Evolutionary conservation across 1,140 invertebrate genomes (phyloP).

Genomic region (Chymomyza costata): DNA sequence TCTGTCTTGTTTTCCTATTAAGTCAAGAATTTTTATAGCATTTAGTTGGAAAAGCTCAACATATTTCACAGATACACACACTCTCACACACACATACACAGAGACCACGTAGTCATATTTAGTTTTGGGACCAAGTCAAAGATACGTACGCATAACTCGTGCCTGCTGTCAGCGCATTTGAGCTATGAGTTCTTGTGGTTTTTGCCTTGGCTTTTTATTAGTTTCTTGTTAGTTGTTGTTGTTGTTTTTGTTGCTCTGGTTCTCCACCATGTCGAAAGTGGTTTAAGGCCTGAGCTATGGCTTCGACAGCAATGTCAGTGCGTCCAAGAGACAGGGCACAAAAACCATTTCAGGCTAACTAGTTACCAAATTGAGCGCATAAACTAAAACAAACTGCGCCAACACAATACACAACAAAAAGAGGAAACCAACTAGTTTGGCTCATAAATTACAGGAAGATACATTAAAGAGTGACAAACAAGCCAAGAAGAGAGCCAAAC

Average conservation of each 20-base stretch:
- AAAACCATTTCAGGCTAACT: slow-evolving; percentile 58
- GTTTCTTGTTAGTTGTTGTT: slow-evolving; percentile 62
- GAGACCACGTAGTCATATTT: no score
- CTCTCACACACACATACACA: no score
- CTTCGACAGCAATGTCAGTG: slow-evolving; percentile 15
- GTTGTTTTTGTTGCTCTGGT: slow-evolving; percentile 12
- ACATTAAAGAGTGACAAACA: slow-evolving; percentile 28
- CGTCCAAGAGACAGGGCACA: slow-evolving; percentile 16
- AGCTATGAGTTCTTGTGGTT: slow-evolving; percentile 69
- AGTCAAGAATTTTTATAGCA: slow-evolving; percentile 73
- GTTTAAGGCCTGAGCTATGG: slow-evolving; percentile 27
- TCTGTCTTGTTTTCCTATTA: slow-evolving; percentile 70
- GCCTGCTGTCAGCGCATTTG: slow-evolving; percentile 70
- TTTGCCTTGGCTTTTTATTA: slow-evolving; percentile 68
- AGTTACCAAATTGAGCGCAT: slow-evolving; percentile 72
- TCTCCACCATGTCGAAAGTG: slow-evolving; percentile 35
- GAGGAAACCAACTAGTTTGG: slow-evolving; percentile 41
- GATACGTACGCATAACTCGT: slow-evolving; percentile 65
- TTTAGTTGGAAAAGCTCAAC: slow-evolving; percentile 72
- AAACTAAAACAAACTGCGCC: slow-evolving; percentile 61
- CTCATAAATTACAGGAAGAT: slow-evolving; percentile 67
- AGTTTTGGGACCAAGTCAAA: slow-evolving; percentile 18
- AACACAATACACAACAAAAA: slow-evolving; percentile 10
- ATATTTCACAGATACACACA: slow-evolving; percentile 33
- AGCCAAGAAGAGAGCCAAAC: no score